These are phyloP conservation scores for Sphaerophoria taeniata DNA, from an alignment of 2,888 invertebrate genomes.

Conservation along the genomic window DNA sequence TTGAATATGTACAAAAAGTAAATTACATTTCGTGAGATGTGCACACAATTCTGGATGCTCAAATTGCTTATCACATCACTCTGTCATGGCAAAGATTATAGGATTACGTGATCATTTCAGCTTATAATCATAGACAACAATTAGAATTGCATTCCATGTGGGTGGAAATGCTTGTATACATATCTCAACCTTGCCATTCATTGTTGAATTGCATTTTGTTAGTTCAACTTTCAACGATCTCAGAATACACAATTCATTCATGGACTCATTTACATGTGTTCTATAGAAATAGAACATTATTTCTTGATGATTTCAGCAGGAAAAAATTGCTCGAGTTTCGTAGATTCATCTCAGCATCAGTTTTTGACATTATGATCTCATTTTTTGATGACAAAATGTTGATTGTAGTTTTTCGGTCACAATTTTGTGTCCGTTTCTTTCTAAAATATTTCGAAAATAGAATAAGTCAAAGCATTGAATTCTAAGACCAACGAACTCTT, in stretches of 20 bases:
- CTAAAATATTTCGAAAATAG: no score
- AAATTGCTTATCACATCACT: not conserved
- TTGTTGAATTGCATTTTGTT: constrained; percentile 26
- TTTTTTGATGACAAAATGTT: constrained; percentile 60
- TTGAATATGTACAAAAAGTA: not conserved
- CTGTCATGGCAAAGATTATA: not conserved
- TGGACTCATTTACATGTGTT: constrained; percentile 50
- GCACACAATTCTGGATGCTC: not conserved
- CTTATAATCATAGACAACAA: constrained; percentile 6
- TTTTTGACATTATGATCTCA: not conserved
- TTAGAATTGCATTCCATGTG: not conserved
- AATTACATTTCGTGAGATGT: not conserved
- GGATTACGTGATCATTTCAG: constrained; percentile 34
- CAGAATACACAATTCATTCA: constrained; percentile 33
- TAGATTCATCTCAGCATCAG: constrained; percentile 22
- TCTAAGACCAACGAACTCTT: constrained; percentile 78
- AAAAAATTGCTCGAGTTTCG: constrained; percentile 27
- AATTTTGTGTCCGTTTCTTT: constrained; percentile 10
- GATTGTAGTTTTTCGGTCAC: constrained; percentile 58
- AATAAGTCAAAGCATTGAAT: constrained; percentile 14
- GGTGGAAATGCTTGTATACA: constrained; percentile 49
- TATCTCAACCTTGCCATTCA: constrained; percentile 52
- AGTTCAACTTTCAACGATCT: constrained; percentile 12
- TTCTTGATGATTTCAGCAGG: constrained; percentile 55
- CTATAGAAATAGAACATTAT: not conserved